Evolutionary conservation across 37 sponge, comb jelly and placozoan species (phyloP).

Genomic region (Axinella damicornis): DNA sequence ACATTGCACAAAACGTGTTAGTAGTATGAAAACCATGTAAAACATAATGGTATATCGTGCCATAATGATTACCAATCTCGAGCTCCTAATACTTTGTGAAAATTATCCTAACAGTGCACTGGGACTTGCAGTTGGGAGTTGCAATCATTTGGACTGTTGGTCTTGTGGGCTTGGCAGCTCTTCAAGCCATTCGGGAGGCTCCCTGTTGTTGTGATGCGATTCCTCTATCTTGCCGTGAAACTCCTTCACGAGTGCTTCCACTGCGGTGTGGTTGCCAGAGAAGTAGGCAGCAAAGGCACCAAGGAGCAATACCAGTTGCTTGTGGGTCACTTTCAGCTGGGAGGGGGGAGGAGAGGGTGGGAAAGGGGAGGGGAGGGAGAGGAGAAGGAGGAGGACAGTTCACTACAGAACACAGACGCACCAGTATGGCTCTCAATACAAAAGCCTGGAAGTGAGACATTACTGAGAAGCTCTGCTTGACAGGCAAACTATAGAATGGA

Average conservation of each 20-base stretch:
- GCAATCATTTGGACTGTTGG: too few species aligned
- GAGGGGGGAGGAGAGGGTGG: neutral
- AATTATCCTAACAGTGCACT: too few species aligned
- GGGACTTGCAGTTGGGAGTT: too few species aligned
- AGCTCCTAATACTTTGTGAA: too few species aligned
- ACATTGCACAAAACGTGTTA: too few species aligned
- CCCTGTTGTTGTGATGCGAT: neutral
- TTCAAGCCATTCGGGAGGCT: slow-evolving; percentile 73
- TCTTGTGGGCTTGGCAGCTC: slow-evolving; percentile 43
- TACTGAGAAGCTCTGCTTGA: too few species aligned
- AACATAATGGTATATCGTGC: too few species aligned
- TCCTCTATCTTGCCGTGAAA: slow-evolving; percentile 74
- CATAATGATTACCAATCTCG: too few species aligned
- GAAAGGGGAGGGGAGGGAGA: neutral
- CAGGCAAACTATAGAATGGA: too few species aligned
- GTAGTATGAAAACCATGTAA: too few species aligned
- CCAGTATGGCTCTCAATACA: neutral
- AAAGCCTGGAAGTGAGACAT: too few species aligned
- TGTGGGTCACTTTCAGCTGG: slow-evolving; percentile 86
- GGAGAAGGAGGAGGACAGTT: neutral
- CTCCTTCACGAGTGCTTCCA: slow-evolving; percentile 66
- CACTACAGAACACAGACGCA: neutral
- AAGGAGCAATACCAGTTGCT: slow-evolving; percentile 81
- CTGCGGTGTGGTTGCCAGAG: slow-evolving; percentile 66
- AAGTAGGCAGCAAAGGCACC: slow-evolving; percentile 84